Evolutionary conservation across 2,797 vertebrate genomes (phyloP).

Genomic region (Distichodus sexfasciatus): DNA sequence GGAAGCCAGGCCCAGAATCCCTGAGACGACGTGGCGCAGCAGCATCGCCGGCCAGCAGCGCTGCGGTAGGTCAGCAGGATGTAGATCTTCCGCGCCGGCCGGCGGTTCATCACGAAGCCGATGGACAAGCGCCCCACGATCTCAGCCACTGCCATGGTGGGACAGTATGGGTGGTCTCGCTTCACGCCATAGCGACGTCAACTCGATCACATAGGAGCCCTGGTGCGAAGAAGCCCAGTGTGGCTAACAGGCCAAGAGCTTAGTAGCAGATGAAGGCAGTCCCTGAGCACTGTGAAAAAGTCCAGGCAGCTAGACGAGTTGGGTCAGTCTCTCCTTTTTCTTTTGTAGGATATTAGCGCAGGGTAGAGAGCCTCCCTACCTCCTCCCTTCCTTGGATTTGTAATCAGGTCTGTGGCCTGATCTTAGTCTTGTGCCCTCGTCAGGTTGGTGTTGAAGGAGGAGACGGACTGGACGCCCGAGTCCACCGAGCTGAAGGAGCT

Average conservation of each 20-base stretch:
- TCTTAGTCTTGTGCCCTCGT: neutral
- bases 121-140: constrained; percentile 83
- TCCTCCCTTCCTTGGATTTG: constrained; percentile 29
- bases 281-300: constrained; percentile 86
- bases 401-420: neutral
- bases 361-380: constrained; percentile 55
- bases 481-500: constrained; percentile 87
- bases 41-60: no score
- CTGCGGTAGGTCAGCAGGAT: constrained; percentile 86
- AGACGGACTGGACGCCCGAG: constrained; percentile 87
- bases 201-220: constrained; percentile 89
- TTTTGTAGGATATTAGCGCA: neutral
- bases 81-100: constrained; percentile 80
- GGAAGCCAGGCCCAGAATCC: constrained; percentile 84
- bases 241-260: constrained; percentile 93
- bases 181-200: constrained; percentile 82
- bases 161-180: no score
- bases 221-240: constrained; percentile 92
- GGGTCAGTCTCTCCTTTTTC: constrained; percentile 9
- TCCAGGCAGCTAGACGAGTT: constrained; percentile 71
- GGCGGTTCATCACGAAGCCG: constrained; percentile 80
- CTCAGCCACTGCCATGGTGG: constrained; percentile 86
- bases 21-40: constrained; percentile 75
- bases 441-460: constrained; percentile 78
- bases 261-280: constrained; percentile 88